These are phyloP conservation scores for Drosophila fulvimacula DNA, from an alignment of 2,888 invertebrate genomes.

Conservation along the genomic window DNA sequence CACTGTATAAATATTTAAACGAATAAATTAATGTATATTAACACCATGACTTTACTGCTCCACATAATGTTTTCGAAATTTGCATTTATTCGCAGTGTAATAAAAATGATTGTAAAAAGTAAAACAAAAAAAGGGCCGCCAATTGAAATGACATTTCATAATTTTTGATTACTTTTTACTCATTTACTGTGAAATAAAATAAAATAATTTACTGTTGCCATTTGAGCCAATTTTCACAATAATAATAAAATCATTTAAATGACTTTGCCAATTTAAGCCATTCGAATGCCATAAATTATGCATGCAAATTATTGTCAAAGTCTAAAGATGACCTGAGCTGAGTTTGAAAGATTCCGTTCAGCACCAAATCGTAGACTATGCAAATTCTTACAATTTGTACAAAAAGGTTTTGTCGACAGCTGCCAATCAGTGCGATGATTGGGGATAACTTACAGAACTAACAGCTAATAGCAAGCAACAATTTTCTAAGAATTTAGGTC, in stretches of 20 bases:
- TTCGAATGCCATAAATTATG: constrained; percentile 9
- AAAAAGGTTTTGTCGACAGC: constrained; percentile 4
- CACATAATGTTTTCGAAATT: constrained; percentile 13
- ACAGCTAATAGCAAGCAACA: neutral
- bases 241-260: constrained; percentile 19
- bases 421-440: constrained; percentile 4
- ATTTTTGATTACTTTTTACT: constrained; percentile 43
- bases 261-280: constrained; percentile 19
- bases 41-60: constrained; percentile 11
- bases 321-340: neutral
- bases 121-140: neutral
- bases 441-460: neutral
- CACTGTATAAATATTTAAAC: constrained; percentile 1
- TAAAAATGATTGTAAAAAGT: neutral
- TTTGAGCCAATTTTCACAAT: constrained; percentile 19
- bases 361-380: neutral
- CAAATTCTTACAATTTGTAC: neutral
- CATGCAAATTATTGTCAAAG: constrained; percentile 6
- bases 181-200: constrained; percentile 26
- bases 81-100: constrained; percentile 16
- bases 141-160: constrained; percentile 44
- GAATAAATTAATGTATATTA: constrained; percentile 22
- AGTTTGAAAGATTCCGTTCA: neutral
- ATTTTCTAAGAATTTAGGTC: neutral
- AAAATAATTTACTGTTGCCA: constrained; percentile 19